Conservation (phyloP, 2,113 vertebrate genomes). For the Phrynosoma blainvillii region DNA sequence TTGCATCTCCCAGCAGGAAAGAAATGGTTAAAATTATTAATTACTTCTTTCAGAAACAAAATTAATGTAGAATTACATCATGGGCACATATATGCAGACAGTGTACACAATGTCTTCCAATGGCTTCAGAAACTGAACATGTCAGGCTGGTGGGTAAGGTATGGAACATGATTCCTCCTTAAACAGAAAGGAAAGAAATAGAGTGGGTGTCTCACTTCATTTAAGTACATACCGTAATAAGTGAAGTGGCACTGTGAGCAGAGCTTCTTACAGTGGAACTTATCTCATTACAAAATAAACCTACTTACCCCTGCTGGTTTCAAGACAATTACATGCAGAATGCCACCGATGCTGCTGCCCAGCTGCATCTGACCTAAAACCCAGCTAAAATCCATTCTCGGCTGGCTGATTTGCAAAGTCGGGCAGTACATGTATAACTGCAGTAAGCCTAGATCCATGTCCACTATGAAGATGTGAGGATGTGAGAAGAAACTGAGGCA, state of each 20-base stretch:
- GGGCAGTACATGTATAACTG: too few relatives aligned
- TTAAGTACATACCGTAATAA: too few relatives aligned
- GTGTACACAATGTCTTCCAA: not conserved
- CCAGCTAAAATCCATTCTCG: too few relatives aligned
- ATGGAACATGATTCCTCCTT: not conserved
- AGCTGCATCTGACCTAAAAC: too few relatives aligned
- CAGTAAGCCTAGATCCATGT: not conserved
- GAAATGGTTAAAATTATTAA: not conserved
- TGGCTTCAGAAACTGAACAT: not conserved
- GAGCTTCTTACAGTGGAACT: slow-evolving; percentile 52
- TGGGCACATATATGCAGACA: not conserved
- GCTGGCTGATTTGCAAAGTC: too few relatives aligned
- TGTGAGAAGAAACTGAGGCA: not conserved
- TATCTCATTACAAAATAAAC: too few relatives aligned
- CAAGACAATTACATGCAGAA: too few relatives aligned
- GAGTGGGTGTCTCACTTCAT: not conserved
- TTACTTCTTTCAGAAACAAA: too few relatives aligned
- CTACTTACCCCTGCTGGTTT: too few relatives aligned
- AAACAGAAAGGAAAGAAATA: not conserved
- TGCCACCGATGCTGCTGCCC: too few relatives aligned
- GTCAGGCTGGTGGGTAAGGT: not conserved
- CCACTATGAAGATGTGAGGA: not conserved
- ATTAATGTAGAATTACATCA: too few relatives aligned
- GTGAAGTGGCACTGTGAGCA: not conserved
- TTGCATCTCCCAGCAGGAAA: not conserved